These are phyloP conservation scores for Danio aesculapii DNA, from an alignment of 2,797 vertebrate species.

Conservation along the genomic window DNA sequence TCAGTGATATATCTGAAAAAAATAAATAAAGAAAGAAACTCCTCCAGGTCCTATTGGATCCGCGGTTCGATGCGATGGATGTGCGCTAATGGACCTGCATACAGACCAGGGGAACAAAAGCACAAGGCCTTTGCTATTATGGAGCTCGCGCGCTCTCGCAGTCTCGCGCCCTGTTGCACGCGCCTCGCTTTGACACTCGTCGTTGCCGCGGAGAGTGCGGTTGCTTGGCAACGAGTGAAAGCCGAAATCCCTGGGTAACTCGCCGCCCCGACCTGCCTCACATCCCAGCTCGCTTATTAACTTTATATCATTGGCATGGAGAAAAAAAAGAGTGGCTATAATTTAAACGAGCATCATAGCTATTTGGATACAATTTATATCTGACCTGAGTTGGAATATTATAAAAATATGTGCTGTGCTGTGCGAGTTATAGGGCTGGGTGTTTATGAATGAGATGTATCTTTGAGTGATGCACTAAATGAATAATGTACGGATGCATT, in stretches of 20 bases:
- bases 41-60: conserved; percentile 49
- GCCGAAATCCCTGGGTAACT: conserved; percentile 85
- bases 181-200: conserved; percentile 46
- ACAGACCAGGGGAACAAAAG: conserved; percentile 48
- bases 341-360: conserved; percentile 31
- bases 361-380: background rate
- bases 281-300: conserved; percentile 55
- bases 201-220: conserved; percentile 62
- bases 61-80: conserved; percentile 50
- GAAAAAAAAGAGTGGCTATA: conserved; percentile 45
- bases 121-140: conserved; percentile 48
- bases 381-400: background rate
- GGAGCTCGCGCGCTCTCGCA: conserved; percentile 26
- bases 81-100: conserved; percentile 51
- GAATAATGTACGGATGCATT: conserved; percentile 14
- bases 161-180: conserved; percentile 43
- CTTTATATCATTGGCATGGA: conserved; percentile 53
- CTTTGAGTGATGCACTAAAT: conserved; percentile 14
- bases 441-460: conserved; percentile 22
- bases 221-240: conserved; percentile 85
- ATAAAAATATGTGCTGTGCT: background rate
- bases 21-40: conserved; percentile 5
- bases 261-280: conserved; percentile 78
- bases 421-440: background rate
- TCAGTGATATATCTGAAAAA: background rate